phyloP scores from a whole-genome alignment of 2,113 vertebrate species.

The Amblyornis subalaris region DNA sequence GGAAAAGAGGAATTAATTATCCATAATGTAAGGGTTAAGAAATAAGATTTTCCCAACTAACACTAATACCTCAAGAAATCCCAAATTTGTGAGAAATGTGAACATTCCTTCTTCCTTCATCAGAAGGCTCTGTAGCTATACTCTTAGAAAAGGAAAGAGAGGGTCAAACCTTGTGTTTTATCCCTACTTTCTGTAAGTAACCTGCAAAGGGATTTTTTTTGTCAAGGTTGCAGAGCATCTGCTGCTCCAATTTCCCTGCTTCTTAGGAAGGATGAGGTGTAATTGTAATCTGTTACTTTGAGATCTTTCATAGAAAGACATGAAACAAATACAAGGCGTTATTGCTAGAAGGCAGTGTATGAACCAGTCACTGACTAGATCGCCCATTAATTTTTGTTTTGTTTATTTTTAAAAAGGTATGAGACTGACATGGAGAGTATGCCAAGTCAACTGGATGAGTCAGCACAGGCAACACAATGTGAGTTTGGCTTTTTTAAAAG shows the following conservation, averaged over 20 bases:
- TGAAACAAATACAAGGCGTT: background rate
- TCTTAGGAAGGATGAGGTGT: background rate
- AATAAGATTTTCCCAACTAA: slow-evolving; percentile 41
- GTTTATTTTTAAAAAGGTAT: slow-evolving; percentile 14
- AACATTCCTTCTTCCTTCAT: background rate
- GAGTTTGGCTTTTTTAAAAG: background rate
- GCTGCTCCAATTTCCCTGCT: background rate
- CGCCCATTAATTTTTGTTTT: background rate
- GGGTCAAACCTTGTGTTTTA: background rate
- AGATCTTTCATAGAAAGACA: background rate
- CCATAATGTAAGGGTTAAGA: slow-evolving; percentile 54
- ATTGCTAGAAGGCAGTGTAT: background rate
- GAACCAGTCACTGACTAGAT: background rate
- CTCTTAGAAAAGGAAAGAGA: background rate
- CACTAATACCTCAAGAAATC: slow-evolving; percentile 18
- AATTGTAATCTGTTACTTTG: background rate
- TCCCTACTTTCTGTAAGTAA: slow-evolving; percentile 15
- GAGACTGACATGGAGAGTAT: background rate
- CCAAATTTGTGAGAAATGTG: slow-evolving; percentile 23
- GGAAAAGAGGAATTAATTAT: slow-evolving; percentile 66
- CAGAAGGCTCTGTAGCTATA: background rate
- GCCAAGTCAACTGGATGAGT: background rate
- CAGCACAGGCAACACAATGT: slow-evolving; percentile 1
- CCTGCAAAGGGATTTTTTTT: background rate
- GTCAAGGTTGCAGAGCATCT: background rate